Evolutionary conservation across 2,888 invertebrate species (phyloP), one percentile per base, ranked within the genome.

Genomic region (Trissolcus brochymenae): DNA sequence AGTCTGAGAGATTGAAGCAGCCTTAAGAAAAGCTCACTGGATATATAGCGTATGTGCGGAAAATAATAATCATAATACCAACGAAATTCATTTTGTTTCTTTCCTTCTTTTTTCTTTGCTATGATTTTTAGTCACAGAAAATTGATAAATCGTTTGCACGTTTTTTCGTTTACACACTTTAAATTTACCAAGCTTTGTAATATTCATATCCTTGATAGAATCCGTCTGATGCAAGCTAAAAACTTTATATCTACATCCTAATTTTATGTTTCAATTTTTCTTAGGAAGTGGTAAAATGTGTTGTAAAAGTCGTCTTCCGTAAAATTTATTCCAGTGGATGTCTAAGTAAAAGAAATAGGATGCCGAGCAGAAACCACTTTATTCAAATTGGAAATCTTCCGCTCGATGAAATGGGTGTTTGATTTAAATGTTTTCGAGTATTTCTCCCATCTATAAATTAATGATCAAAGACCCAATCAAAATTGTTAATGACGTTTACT

Each of bases 331-430:
- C 57, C 41, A 21, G 13, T 2, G 21, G 61, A 49, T 62, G 51
- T 71, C 64, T 73, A 66, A 66, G 59, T 56, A 56, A 73, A 73
- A 73, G 73, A 65, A 73, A 60, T 61, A 73, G 72, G 65, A 65
- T 72, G 19, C 65, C 65, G 49, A 54, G 72, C 50, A 65, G 41
- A 59, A 72, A 65, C 66, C 66, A 73, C 73, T 73, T 73, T 73
- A 66, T 73, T 73, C 66, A 73, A 73, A 73, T 73, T 66, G 66
- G 56, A 73, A 66, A 73, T 73, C 66, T 59, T 60, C 43, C 35
- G 16, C 46, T 17, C 49, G 55, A 66, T 57, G 65, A 29, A 72
- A 72, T 55, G 59, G 65, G 54, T 35, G 72, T 65, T 72, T 65
- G 65, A 65, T 65, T 72, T 72, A 51, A 64, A 64, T 53, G 71